Evolutionary conservation across 2,797 vertebrate species (phyloP), one percentile per base, ranked within the genome.

Genomic region (Rousettus madagascariensis): DNA sequence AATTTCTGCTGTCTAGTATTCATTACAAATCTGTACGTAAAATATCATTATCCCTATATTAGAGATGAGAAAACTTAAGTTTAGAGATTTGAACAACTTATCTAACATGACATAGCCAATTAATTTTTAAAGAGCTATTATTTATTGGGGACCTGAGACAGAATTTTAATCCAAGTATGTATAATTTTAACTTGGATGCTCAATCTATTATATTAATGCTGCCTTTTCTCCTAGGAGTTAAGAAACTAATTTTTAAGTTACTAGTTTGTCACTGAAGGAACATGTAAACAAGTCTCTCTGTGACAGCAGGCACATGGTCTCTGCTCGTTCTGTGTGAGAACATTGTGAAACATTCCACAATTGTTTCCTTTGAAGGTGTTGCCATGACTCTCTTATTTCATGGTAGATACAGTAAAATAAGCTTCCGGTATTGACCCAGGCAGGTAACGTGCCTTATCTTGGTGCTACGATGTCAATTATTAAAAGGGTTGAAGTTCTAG

Each of bases 211-310:
- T 87, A 15, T n/a, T 77, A 30, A 55, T 71, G 30, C 55, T 92
- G 22, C 15, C 19, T 49, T 95, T 93, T 74, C 12, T 13, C 7
- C n/a, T 55, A 43, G 24, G 5, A 84, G 20, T 66, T 75, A 77
- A 69, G 5, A 95, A 89, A 36, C 33, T 95, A 88, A 82, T 63
- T 77, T 36, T 75, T 77, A 87, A 69, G 33, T 89, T 43, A 65
- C 17, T 61, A 10, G 30, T 75, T 85, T 96, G 68, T 75, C 26
- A 46, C 41, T 41, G 61, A 72, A 75, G 36, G 5, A 59, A 83
- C 28, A 43, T 4, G 33, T 49, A 55, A 85, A 36, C 4, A 94
- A 66, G 43, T n/a, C 11, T 83, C 65, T 68, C 10, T 20, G 26
- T 2, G 13, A 86, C 19, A 8, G 19, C 11, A 66, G 72, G 30